Base-by-base conservation (phyloP, 2,797 vertebrate genomes). In the Gambelia wislizenii region DNA sequence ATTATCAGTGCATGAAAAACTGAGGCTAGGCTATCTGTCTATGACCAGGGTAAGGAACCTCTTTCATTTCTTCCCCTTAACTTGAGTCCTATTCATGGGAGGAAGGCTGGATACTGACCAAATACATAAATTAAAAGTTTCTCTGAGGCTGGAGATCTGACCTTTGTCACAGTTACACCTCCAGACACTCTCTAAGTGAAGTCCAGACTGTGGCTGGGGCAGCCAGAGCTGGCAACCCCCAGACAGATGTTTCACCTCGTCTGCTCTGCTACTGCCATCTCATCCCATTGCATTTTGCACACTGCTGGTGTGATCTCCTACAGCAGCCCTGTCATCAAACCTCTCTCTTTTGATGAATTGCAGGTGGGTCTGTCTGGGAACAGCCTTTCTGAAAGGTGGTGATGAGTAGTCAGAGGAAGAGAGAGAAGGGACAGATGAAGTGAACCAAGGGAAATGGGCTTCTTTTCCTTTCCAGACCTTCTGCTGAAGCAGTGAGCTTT, bases 341-440 rank as follows among this genome's bases (percentile, higher is more conserved):
- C 59, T 84, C 36, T 77, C 72, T 70, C 30, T 82, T n/a, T 76
- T 82, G 89, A 86, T 70, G 79, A 81, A 69, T 76, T 47, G 36
- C 80, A 72, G 74, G 61, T n/a, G 16, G 36, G 87, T 59, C 80
- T 83, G 80, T 76, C 82, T 84, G 20, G 3, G 59, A 84, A 18
- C 20, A 44, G 74, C 39, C 49, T 61, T 87, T 49, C 12, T 54
- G 14, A 44, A 47, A 75, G 39, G 25, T 44, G 36, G 69, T 14
- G 14, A 39, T 83, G 39, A 33, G 1, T n/a, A 59, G 79, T 56
- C 22, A 6, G 22, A 44, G 42, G 30, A 16, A 27, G 42, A 75
- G 56, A 30, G 36, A 30, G 14, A 4, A 78, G 74, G 59, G 25
- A 56, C 30, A 13, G 56, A 44, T 39, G 39, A 83, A 76, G 80